These are phyloP conservation scores for Tenthredo notha DNA, from an alignment of 2,888 invertebrate genomes.

Conservation along the genomic window DNA sequence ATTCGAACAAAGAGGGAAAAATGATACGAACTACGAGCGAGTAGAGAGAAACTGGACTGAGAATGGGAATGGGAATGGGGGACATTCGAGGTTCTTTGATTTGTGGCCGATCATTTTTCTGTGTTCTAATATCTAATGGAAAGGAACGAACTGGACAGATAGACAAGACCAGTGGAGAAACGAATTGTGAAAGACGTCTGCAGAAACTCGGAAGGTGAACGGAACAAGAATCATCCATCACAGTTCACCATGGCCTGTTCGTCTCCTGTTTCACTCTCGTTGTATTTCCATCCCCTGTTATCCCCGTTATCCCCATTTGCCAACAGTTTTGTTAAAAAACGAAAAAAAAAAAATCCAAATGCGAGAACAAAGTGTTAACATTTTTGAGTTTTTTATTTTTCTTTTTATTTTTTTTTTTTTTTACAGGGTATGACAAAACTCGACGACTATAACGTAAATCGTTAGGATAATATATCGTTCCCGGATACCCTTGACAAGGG, in stretches of 20 bases:
- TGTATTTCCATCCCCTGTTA: neutral
- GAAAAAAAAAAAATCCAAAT: too few species aligned
- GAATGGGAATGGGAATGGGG: neutral
- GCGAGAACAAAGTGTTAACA: neutral
- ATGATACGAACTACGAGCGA: neutral
- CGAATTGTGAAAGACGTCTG: constrained; percentile 29
- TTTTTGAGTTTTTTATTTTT: neutral
- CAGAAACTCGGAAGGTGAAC: neutral
- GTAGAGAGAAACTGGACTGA: neutral
- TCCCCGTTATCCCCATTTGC: neutral
- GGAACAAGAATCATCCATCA: constrained; percentile 42
- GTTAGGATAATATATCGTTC: constrained; percentile 37
- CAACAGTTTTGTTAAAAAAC: neutral
- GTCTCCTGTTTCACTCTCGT: neutral
- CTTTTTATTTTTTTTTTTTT: too few species aligned
- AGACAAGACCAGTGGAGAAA: neutral
- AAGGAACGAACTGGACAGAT: constrained; percentile 39
- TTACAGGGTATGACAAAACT: neutral
- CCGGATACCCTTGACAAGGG: constrained; percentile 38
- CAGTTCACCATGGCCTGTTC: constrained; percentile 19
- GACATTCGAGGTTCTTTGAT: constrained; percentile 27
- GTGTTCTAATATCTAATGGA: constrained; percentile 51
- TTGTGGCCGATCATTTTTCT: constrained; percentile 47
- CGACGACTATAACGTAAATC: neutral
- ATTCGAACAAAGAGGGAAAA: neutral